Conservation (phyloP, 2,113 vertebrate species). For the Solea solea region DNA sequence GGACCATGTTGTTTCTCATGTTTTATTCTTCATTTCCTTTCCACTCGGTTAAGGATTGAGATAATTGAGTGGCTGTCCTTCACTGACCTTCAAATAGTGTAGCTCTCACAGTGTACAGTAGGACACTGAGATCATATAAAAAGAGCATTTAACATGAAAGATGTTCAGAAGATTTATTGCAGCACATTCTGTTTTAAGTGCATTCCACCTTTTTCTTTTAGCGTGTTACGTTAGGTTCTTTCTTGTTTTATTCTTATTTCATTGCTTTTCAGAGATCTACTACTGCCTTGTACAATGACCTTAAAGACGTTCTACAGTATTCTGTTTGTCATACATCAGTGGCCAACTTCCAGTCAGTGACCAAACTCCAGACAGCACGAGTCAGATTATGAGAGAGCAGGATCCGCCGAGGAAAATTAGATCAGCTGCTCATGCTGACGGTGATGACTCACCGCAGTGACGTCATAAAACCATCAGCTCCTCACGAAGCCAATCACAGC, state of each 20-base stretch:
- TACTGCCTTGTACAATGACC: no score
- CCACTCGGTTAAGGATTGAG: not conserved
- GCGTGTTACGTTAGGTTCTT: no score
- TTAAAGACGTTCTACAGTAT: no score
- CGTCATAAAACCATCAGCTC: slow-evolving; percentile 49
- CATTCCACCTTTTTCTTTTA: no score
- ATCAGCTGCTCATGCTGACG: slow-evolving; percentile 24
- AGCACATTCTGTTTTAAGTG: no score
- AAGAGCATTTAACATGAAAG: not conserved
- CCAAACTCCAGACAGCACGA: not conserved
- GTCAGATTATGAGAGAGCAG: slow-evolving; percentile 12
- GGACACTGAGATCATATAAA: not conserved
- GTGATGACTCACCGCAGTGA: slow-evolving; percentile 65
- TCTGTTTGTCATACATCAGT: not conserved
- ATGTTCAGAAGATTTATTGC: not conserved
- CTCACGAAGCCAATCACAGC: slow-evolving; percentile 54
- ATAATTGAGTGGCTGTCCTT: not conserved
- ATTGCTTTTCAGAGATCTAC: no score
- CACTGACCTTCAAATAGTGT: not conserved
- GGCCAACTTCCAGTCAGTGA: slow-evolving; percentile 13
- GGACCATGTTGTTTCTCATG: not conserved
- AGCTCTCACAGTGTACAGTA: not conserved
- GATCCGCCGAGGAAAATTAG: slow-evolving; percentile 34
- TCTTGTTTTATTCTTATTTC: no score
- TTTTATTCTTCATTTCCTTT: not conserved